Evolutionary conservation across 2,797 vertebrate species (phyloP).

Genomic region (Cuniculus paca): DNA sequence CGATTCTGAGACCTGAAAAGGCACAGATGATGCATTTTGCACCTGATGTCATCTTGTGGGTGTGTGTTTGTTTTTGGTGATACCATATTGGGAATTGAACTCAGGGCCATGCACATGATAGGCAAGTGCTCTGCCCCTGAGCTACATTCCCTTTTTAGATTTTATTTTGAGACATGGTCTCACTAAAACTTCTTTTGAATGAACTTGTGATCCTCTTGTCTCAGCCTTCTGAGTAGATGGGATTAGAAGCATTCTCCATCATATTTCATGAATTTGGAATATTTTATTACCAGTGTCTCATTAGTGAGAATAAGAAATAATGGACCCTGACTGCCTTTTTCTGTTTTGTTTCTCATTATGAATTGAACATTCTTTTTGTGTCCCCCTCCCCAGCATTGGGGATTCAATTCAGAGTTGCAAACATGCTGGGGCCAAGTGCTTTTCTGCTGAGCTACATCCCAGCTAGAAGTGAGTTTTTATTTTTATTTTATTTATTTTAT

Average conservation of each 20-base stretch:
- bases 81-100: not conserved
- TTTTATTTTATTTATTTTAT: too few species aligned
- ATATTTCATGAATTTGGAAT: not conserved
- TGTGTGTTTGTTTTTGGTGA: not conserved
- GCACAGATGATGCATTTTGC: not conserved
- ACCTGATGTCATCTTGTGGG: not conserved
- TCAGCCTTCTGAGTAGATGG: not conserved
- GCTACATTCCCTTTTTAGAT: not conserved
- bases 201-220: not conserved
- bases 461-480: not conserved
- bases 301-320: not conserved
- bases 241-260: not conserved
- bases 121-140: not conserved
- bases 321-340: not conserved
- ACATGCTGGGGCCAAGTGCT: not conserved
- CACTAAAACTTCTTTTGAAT: not conserved
- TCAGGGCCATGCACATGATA: not conserved
- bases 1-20: conserved; percentile 15
- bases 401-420: not conserved
- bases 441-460: not conserved
- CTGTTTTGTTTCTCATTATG: conserved; percentile 23
- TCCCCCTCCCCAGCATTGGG: not conserved
- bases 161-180: not conserved
- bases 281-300: conserved; percentile 14
- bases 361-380: not conserved